Evolutionary conservation across 2,888 invertebrate genomes (phyloP).

Genomic region (Agonopterix alstromeriana): DNA sequence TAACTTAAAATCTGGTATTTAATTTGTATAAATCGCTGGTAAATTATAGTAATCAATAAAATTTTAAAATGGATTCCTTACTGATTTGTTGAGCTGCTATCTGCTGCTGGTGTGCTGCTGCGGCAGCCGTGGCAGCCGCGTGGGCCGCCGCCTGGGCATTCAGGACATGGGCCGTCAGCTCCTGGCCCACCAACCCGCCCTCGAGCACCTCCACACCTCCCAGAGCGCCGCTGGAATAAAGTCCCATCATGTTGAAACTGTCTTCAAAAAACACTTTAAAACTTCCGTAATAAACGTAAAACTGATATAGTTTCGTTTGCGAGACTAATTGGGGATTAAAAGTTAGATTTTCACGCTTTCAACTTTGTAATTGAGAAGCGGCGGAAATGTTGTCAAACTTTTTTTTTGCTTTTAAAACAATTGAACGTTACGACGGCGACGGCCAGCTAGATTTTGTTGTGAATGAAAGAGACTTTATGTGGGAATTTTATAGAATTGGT

Average conservation of each 20-base stretch:
- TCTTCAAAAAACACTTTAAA: too few relatives aligned
- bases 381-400: background rate
- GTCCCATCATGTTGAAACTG: slow-evolving; percentile 50
- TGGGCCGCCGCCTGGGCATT: slow-evolving; percentile 71
- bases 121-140: slow-evolving; percentile 58
- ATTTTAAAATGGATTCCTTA: slow-evolving; percentile 22
- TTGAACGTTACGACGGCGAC: too few relatives aligned
- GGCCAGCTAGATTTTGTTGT: too few relatives aligned
- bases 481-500: too few relatives aligned
- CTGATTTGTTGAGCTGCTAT: slow-evolving; percentile 64
- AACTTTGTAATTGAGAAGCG: background rate
- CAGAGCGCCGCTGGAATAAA: slow-evolving; percentile 77
- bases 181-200: slow-evolving; percentile 58
- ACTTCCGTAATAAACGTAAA: too few relatives aligned
- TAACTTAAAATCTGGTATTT: too few relatives aligned
- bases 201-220: slow-evolving; percentile 67
- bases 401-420: background rate
- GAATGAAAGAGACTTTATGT: too few relatives aligned
- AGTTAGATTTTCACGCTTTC: too few relatives aligned
- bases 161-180: slow-evolving; percentile 61
- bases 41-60: too few relatives aligned
- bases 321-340: too few relatives aligned
- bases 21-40: too few relatives aligned
- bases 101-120: slow-evolving; percentile 60
- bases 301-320: too few relatives aligned